Evolutionary conservation across 2,113 vertebrate genomes (phyloP), one percentile per base, ranked within the genome.

Genomic region (Vulpes ferrilata): DNA sequence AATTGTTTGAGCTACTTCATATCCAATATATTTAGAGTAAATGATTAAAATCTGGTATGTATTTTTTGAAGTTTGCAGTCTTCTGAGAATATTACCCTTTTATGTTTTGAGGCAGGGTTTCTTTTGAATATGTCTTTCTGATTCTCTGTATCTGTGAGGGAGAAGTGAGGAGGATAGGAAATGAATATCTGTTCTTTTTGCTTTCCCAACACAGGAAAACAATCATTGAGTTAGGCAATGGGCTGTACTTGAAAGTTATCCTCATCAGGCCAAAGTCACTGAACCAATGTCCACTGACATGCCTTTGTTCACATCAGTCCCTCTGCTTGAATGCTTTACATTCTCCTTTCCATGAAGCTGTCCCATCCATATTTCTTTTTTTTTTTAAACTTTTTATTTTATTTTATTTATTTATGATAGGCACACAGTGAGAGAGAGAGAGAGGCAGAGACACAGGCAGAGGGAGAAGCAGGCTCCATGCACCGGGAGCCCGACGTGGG

Each of bases 61-160:
- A 10, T 51, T 27, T 81, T 76, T 74, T 81, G 53, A 64, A 35
- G 35, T 92, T 85, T 85, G 11, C 5, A 38, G 23, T 48, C 35
- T 80, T 95, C 11, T 80, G 35, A 85, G 51, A 65, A 38, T 19
- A 25, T 93, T 88, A 7, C 12, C 32, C n/a, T 88, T 95, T 95
- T n/a, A 43, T 65, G 59, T 78, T 74, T 65, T 57, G 85, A 82
- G 80, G 64, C 27, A 96, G 25, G 79, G 79, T 67, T 87, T 76
- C 38, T 73, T 88, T 74, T 95, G 16, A 4, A 60, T 79, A 15
- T 53, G 8, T 84, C 51, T 79, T 91, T 27, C 19, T 92, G 17
- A 84, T 64, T 88, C 71, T 87, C 83, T 57, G 79, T 76, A 94
- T 27, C 32, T n/a, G 83, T 71, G 30, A 62, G 78, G 67, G n/a